These are phyloP conservation scores for Calycopis cecrops DNA, from an alignment of 1,140 invertebrate genomes.

Conservation along the genomic window DNA sequence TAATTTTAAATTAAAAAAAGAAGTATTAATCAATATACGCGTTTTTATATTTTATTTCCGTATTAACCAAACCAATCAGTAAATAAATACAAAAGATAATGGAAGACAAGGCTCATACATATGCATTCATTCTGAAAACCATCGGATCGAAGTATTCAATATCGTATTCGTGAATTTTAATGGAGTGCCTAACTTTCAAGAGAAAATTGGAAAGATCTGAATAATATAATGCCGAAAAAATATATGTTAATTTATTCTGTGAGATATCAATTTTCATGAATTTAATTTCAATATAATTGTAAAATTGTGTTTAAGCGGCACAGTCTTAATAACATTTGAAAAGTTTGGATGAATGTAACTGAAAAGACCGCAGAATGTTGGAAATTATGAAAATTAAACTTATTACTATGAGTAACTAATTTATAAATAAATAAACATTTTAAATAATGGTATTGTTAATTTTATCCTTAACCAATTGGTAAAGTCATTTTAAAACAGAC, in stretches of 20 bases:
- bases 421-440: no score
- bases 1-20: no score
- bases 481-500: no score
- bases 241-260: slow-evolving; percentile 61
- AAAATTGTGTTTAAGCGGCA: slow-evolving; percentile 15
- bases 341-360: neutral
- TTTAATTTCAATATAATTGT: slow-evolving; percentile 25
- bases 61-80: slow-evolving; percentile 30
- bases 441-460: no score
- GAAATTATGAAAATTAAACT: no score
- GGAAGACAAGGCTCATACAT: slow-evolving; percentile 49
- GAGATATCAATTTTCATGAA: slow-evolving; percentile 56
- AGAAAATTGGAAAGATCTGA: slow-evolving; percentile 62
- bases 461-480: no score
- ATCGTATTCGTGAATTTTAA: slow-evolving; percentile 60
- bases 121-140: slow-evolving; percentile 51
- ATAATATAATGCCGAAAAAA: slow-evolving; percentile 64
- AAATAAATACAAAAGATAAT: slow-evolving; percentile 33
- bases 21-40: no score
- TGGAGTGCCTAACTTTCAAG: slow-evolving; percentile 51
- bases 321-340: slow-evolving; percentile 8
- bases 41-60: no score
- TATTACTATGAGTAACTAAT: no score
- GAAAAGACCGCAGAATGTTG: no score
- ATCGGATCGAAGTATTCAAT: slow-evolving; percentile 57